phyloP scores from a whole-genome alignment of 2,888 invertebrate species.

The Papilio elwesi region DNA sequence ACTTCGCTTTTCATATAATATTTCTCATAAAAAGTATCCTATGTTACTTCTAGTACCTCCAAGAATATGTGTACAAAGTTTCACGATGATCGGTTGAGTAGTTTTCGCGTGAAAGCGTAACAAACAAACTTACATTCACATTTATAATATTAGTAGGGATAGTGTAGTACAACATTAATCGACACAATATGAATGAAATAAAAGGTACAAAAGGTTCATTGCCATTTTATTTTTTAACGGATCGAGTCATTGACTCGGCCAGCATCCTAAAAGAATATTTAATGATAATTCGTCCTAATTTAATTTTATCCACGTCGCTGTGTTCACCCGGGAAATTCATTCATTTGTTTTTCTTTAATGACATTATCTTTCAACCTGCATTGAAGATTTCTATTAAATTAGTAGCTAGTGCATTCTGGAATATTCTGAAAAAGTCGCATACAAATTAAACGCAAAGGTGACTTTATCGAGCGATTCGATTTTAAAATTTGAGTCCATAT shows the following conservation, averaged over 20 bases:
- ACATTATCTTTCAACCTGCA: not conserved
- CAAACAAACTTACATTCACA: too few species aligned
- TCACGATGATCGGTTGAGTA: too few species aligned
- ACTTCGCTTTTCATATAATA: too few species aligned
- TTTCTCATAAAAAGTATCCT: too few species aligned
- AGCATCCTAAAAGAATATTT: conserved; percentile 27
- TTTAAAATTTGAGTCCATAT: not conserved
- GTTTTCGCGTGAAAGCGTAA: too few species aligned
- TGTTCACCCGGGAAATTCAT: conserved; percentile 12
- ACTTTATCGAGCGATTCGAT: not conserved
- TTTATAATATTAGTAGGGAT: too few species aligned
- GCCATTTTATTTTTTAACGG: conserved; percentile 19
- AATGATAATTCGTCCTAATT: conserved; percentile 38
- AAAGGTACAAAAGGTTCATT: not conserved
- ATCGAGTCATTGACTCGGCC: not conserved
- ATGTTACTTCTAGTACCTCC: too few species aligned
- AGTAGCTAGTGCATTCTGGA: too few species aligned
- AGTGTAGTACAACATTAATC: not conserved
- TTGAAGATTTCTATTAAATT: conserved; percentile 1
- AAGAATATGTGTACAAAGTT: too few species aligned
- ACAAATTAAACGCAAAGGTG: not conserved
- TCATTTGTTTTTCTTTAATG: conserved; percentile 28
- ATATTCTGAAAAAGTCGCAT: not conserved
- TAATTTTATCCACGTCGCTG: conserved; percentile 24
- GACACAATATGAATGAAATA: not conserved